Conservation (phyloP, 2,113 vertebrate species). For the Erythrolamprus reginae region DNA sequence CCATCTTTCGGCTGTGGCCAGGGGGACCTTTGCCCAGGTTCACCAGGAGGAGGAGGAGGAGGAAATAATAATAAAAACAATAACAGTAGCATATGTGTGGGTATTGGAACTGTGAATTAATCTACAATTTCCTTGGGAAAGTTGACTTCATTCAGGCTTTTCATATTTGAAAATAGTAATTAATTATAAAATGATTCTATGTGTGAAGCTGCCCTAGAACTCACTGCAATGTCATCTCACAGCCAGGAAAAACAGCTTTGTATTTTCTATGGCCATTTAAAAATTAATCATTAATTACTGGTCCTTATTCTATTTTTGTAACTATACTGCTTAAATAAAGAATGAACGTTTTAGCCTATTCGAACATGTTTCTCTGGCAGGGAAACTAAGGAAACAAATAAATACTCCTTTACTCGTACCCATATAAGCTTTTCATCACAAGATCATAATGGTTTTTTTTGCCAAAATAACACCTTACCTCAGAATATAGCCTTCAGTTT, state of each 20-base stretch:
- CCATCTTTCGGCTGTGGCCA: too few relatives aligned
- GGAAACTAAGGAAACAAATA: neutral
- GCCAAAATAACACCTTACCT: neutral
- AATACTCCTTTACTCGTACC: neutral
- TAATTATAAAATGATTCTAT: neutral
- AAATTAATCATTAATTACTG: neutral
- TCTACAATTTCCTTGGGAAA: neutral
- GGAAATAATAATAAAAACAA: neutral
- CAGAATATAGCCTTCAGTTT: neutral
- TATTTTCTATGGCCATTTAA: neutral
- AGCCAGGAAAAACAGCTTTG: neutral
- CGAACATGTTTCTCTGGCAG: neutral
- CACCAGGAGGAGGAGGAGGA: too few relatives aligned
- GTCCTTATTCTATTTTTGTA: neutral
- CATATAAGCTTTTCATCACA: neutral
- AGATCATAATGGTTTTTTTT: conserved; percentile 4
- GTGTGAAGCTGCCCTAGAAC: neutral
- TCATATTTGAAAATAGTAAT: neutral
- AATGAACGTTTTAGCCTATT: neutral
- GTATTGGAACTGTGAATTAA: neutral
- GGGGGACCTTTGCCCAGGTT: too few relatives aligned
- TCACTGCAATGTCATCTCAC: neutral
- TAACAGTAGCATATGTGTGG: neutral
- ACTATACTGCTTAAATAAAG: neutral
- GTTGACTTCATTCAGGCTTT: neutral